Evolutionary conservation across 1,140 invertebrate species (phyloP).

Genomic region (Eriocheir sinensis): DNA sequence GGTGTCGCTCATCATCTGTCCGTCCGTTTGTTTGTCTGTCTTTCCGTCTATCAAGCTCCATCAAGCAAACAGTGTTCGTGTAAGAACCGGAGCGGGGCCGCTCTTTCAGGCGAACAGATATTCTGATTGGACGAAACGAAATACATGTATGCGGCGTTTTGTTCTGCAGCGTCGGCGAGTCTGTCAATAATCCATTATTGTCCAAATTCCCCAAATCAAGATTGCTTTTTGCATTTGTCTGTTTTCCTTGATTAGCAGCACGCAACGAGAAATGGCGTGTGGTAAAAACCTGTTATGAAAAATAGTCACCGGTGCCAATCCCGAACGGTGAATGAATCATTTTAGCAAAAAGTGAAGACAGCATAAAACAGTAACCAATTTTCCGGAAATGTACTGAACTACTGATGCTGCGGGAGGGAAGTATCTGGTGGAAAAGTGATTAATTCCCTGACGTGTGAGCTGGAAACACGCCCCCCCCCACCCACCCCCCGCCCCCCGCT

Average conservation of each 20-base stretch:
- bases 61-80: not conserved
- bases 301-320: not conserved
- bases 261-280: no score
- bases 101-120: constrained; percentile 13
- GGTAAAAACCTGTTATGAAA: not conserved
- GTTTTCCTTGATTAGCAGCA: no score
- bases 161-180: not conserved
- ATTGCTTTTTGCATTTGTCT: not conserved
- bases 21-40: not conserved
- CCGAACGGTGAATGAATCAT: not conserved
- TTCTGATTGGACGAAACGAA: not conserved
- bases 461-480: not conserved
- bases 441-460: not conserved
- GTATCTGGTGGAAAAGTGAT: not conserved
- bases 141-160: not conserved
- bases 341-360: not conserved
- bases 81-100: not conserved
- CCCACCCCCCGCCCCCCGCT: not conserved
- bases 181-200: not conserved
- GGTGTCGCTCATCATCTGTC: not conserved
- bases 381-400: not conserved
- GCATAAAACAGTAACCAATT: not conserved
- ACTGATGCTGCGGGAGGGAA: not conserved
- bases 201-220: not conserved
- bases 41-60: not conserved